These are phyloP conservation scores for Noctua fimbriata DNA, from an alignment of 2,888 invertebrate genomes.

Conservation along the genomic window DNA sequence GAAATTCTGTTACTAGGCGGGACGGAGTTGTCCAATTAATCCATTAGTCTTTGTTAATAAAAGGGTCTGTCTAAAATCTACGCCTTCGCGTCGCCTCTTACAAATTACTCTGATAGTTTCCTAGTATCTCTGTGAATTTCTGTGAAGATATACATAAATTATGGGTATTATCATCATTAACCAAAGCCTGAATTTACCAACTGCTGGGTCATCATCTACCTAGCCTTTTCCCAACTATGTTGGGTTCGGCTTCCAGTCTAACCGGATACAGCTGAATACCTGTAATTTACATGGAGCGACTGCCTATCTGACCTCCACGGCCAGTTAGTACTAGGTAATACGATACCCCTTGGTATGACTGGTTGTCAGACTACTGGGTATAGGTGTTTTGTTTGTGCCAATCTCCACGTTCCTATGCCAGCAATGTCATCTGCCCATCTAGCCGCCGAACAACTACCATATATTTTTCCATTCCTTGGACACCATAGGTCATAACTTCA, in stretches of 20 bases:
- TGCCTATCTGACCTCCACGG: too few species aligned
- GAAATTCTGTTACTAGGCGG: constrained; percentile 34
- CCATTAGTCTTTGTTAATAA: constrained; percentile 33
- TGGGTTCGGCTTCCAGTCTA: too few species aligned
- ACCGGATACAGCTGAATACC: too few species aligned
- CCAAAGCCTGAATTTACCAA: not conserved
- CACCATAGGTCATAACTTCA: not conserved
- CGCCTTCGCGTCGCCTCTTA: not conserved
- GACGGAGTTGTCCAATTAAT: constrained; percentile 56
- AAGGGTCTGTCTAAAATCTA: constrained; percentile 11
- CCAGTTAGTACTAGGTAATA: too few species aligned
- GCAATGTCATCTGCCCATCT: not conserved
- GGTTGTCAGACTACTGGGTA: not conserved
- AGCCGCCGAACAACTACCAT: not conserved
- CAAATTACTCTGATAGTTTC: not conserved
- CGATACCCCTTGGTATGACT: too few species aligned
- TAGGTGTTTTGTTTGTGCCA: not conserved
- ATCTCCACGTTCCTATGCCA: not conserved
- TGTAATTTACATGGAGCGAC: too few species aligned
- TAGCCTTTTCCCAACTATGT: too few species aligned
- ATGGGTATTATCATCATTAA: not conserved
- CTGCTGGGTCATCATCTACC: not conserved
- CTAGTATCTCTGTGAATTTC: not conserved
- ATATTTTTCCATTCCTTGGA: not conserved
- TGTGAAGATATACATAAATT: not conserved